These are phyloP conservation scores for Oreochromis tanganicae DNA, from an alignment of 2,113 vertebrate genomes.

Conservation along the genomic window DNA sequence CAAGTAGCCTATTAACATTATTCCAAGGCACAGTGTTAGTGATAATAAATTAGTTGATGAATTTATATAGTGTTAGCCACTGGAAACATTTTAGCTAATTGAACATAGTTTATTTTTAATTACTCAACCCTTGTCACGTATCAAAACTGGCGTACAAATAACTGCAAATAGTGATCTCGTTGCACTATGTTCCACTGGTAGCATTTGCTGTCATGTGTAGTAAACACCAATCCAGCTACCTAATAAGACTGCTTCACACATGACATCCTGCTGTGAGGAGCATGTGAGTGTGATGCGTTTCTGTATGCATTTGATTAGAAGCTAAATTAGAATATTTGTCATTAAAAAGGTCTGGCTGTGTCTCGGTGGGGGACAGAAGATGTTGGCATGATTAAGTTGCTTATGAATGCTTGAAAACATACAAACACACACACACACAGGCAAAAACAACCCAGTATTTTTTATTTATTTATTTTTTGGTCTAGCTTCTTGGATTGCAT, in stretches of 20 bases:
- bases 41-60: fast-evolving
- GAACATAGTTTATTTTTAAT: not conserved
- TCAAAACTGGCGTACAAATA: not conserved
- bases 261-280: not conserved
- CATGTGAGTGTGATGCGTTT: not conserved
- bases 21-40: not conserved
- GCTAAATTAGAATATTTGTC: slow-evolving; percentile 18
- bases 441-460: not conserved
- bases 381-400: slow-evolving; percentile 6
- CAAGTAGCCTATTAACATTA: not conserved
- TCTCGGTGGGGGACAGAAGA: not conserved
- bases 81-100: not conserved
- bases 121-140: not conserved
- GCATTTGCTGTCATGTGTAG: not conserved
- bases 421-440: not conserved
- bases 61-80: not conserved
- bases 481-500: not conserved
- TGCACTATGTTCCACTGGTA: not conserved
- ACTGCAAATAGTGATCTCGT: not conserved
- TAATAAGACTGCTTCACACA: not conserved
- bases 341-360: slow-evolving; percentile 16
- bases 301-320: slow-evolving; percentile 16
- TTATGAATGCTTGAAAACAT: not conserved
- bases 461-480: not conserved
- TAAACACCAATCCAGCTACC: not conserved